Percentiles rank a stretch among this genome's conserved stretches.
These are phyloP conservation scores for Melipona quadrifasciata DNA, from an alignment of 1,140 invertebrate genomes.

Conservation along the genomic window DNA sequence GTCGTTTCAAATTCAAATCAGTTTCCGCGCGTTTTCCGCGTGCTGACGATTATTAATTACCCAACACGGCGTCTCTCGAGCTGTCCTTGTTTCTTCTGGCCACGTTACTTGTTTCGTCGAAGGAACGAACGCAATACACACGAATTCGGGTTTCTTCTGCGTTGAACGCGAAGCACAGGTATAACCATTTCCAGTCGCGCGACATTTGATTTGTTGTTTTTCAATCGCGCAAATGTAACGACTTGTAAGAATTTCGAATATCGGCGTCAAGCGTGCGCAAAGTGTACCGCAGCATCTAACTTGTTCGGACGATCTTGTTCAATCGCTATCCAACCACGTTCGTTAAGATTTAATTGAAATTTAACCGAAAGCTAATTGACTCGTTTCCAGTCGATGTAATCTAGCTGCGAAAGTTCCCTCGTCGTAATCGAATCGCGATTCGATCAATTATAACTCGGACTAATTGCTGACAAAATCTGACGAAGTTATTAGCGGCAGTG, in stretches of 20 bases:
- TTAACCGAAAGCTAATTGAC: not conserved
- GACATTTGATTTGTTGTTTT: not conserved
- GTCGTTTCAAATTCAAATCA: constrained; percentile 44
- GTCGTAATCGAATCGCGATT: constrained; percentile 10
- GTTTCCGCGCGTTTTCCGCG: constrained; percentile 4
- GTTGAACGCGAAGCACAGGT: not conserved
- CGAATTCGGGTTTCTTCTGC: not conserved
- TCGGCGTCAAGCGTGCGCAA: not conserved
- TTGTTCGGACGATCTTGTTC: too few relatives aligned
- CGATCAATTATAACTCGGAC: constrained; percentile 1
- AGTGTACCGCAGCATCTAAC: not conserved
- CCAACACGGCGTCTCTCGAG: not conserved
- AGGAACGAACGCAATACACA: not conserved
- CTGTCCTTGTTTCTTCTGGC: not conserved
- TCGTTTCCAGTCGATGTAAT: constrained; percentile 25
- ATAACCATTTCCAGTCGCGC: not conserved
- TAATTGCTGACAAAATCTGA: constrained; percentile 46
- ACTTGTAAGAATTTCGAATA: not conserved
- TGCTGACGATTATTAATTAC: constrained; percentile 25
- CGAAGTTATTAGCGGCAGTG: not conserved
- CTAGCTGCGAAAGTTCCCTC: not conserved
- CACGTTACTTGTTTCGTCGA: too few relatives aligned
- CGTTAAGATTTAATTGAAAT: constrained; percentile 15
- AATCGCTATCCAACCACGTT: not conserved
- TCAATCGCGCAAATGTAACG: not conserved